Conservation (phyloP, 2,888 invertebrate genomes). For the Brachycybe producta region DNA sequence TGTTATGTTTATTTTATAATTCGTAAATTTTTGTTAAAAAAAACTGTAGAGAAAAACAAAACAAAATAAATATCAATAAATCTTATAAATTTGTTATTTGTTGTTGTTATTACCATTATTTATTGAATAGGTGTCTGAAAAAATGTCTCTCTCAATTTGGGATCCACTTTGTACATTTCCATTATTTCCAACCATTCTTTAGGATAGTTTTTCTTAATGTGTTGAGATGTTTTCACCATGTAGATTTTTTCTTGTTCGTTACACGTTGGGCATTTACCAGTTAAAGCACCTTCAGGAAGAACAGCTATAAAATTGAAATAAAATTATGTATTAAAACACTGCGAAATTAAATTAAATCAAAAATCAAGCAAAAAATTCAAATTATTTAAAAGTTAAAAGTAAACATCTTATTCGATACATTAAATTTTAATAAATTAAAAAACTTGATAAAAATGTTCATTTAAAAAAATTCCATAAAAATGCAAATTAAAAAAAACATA, state of each 20-base stretch:
- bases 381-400: no score
- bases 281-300: slow-evolving; percentile 7
- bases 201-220: slow-evolving; percentile 2
- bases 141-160: background rate
- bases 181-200: slow-evolving; percentile 8
- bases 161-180: slow-evolving; percentile 10
- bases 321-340: background rate
- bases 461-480: background rate
- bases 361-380: no score
- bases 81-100: no score
- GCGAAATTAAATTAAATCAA: background rate
- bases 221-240: slow-evolving; percentile 12
- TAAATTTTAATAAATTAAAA: background rate
- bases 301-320: background rate
- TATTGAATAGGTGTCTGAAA: no score
- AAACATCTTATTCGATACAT: no score
- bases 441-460: background rate
- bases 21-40: no score
- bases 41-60: no score
- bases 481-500: no score
- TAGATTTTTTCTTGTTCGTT: slow-evolving; percentile 15
- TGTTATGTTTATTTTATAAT: no score
- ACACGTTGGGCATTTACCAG: slow-evolving; percentile 9
- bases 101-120: no score
- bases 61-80: no score